A percentile compares a stretch with the other conserved stretches of the same genome.
Evolutionary conservation across 2,113 vertebrate genomes (phyloP).

Genomic region (Fulmarus glacialis): DNA sequence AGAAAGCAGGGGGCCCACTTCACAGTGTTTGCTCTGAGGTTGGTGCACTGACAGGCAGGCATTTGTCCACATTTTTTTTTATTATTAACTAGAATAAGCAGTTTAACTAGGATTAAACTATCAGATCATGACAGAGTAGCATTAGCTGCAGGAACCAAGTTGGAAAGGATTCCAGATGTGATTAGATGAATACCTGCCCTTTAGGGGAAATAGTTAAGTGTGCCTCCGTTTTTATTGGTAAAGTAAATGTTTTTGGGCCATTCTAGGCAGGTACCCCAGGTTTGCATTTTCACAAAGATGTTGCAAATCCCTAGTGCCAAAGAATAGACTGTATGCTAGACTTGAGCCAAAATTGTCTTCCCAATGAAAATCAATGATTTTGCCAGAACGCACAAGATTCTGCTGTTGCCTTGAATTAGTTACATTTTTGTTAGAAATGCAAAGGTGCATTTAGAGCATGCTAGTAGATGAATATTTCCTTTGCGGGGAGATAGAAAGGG

Average conservation of each 20-base stretch:
- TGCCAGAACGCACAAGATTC: background rate
- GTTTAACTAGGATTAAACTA: constrained; percentile 70
- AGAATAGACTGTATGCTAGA: background rate
- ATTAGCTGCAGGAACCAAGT: constrained; percentile 49
- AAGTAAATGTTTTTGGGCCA: constrained; percentile 27
- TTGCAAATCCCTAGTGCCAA: background rate
- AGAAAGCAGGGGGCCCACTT: constrained; percentile 13
- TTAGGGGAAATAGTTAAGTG: constrained; percentile 23
- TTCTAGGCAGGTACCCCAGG: constrained; percentile 12
- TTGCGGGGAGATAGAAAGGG: background rate
- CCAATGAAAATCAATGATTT: background rate
- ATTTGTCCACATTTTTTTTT: constrained; percentile 44
- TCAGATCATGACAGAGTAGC: constrained; percentile 61
- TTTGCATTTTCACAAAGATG: background rate
- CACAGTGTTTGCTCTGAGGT: constrained; percentile 23
- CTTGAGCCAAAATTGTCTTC: background rate
- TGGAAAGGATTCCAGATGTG: constrained; percentile 60
- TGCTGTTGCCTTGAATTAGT: background rate
- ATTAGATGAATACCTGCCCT: constrained; percentile 60
- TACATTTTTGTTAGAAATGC: background rate
- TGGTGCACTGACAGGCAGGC: constrained; percentile 35
- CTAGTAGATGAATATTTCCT: background rate
- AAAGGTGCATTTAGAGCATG: background rate
- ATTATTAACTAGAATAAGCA: constrained; percentile 64
- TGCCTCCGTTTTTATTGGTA: constrained; percentile 14